Percentiles rank a stretch among this genome's conserved stretches.
Evolutionary conservation across 2,113 vertebrate genomes (phyloP).

Genomic region (Heptranchias perlo): DNA sequence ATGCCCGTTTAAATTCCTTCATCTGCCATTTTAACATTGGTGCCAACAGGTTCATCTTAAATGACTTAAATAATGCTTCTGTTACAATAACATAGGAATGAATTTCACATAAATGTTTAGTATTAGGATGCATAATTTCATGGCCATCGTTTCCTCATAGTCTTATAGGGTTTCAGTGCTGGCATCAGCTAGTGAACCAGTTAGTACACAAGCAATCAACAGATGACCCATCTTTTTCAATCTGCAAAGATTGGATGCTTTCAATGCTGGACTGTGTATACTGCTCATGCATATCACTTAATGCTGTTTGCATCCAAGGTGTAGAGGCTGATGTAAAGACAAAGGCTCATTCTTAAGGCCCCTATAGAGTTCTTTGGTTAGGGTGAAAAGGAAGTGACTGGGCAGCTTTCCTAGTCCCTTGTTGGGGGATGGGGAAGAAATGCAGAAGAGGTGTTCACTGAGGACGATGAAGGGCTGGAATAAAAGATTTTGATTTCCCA

Average conservation of each 20-base stretch:
- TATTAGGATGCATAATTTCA: neutral
- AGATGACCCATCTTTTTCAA: neutral
- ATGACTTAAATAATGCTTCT: neutral
- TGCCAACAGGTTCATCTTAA: neutral
- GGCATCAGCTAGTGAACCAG: neutral
- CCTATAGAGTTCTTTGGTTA: neutral
- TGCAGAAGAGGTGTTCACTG: neutral
- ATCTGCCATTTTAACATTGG: neutral
- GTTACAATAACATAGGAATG: neutral
- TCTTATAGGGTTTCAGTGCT: neutral
- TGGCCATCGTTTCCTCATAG: neutral
- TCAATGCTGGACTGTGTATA: neutral
- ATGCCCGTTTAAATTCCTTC: neutral
- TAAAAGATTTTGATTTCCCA: neutral
- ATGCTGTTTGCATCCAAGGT: neutral
- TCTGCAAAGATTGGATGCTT: neutral
- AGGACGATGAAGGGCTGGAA: neutral
- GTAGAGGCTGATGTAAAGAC: neutral
- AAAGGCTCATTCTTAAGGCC: neutral
- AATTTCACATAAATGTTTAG: neutral
- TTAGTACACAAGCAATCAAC: neutral
- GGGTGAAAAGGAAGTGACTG: neutral
- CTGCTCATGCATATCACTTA: neutral
- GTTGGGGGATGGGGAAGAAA: neutral
- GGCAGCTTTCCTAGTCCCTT: neutral